These are phyloP conservation scores for Bradysia coprophila DNA, from an alignment of 1,140 invertebrate genomes.

Conservation along the genomic window DNA sequence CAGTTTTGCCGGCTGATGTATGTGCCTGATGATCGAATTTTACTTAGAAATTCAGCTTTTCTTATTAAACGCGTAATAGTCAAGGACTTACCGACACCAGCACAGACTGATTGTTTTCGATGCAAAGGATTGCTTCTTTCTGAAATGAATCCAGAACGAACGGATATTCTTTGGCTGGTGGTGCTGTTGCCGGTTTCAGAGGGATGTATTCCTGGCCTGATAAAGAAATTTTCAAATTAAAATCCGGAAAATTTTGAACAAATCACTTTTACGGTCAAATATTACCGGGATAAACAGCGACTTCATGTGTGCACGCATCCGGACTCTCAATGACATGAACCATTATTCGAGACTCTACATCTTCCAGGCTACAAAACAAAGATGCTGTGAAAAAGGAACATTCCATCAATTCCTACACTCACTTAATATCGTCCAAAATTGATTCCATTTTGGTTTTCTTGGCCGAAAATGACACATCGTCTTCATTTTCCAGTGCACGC, in stretches of 20 bases:
- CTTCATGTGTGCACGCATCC: constrained; percentile 83
- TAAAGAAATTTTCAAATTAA: background rate
- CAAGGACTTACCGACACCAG: too few species aligned
- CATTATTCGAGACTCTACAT: constrained; percentile 40
- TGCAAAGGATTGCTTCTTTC: constrained; percentile 90
- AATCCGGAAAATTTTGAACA: background rate
- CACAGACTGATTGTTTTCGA: constrained; percentile 96
- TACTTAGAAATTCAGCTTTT: too few species aligned
- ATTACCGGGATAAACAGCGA: constrained; percentile 57
- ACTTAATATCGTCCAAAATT: constrained; percentile 25
- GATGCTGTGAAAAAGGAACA: too few species aligned
- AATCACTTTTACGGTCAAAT: background rate
- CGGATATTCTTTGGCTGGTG: constrained; percentile 82
- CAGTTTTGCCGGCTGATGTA: constrained; percentile 99
- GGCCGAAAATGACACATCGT: background rate
- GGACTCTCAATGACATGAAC: constrained; percentile 75
- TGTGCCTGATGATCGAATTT: too few species aligned
- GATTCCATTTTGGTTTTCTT: constrained; percentile 12
- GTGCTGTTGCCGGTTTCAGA: constrained; percentile 31
- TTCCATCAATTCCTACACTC: constrained; percentile 3
- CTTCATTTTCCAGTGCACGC: constrained; percentile 3
- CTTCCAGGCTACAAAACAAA: constrained; percentile 8
- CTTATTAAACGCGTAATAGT: too few species aligned
- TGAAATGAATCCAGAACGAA: constrained; percentile 98
- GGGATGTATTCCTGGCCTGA: constrained; percentile 59